These are phyloP conservation scores for Suricata suricatta DNA, from an alignment of 2,113 vertebrate genomes.

Conservation along the genomic window DNA sequence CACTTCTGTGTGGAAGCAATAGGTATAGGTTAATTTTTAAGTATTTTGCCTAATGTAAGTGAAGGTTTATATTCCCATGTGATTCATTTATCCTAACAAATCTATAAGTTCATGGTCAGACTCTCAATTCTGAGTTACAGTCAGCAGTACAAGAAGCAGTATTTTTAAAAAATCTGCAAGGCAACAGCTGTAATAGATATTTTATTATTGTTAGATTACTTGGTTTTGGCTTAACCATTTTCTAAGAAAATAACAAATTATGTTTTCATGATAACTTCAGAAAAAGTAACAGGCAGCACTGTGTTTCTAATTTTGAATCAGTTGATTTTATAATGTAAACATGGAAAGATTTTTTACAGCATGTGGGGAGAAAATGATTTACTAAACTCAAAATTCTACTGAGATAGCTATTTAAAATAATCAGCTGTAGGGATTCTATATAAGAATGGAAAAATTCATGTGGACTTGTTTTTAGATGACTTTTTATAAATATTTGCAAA, in stretches of 20 bases:
- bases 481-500: background rate
- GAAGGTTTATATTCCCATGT: background rate
- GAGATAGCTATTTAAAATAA: slow-evolving; percentile 61
- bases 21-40: background rate
- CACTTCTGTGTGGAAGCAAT: background rate
- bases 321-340: slow-evolving; percentile 52
- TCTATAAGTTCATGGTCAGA: background rate
- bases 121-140: background rate
- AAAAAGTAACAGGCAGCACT: slow-evolving; percentile 28
- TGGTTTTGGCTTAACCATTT: slow-evolving; percentile 53
- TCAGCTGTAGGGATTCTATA: background rate
- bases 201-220: slow-evolving; percentile 39
- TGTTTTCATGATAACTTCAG: slow-evolving; percentile 35
- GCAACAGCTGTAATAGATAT: background rate
- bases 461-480: slow-evolving; percentile 37
- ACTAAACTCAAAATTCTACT: slow-evolving; percentile 53
- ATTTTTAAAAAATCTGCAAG: background rate
- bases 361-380: slow-evolving; percentile 41
- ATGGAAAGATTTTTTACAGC: slow-evolving; percentile 13
- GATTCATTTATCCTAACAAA: background rate
- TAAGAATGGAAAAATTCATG: slow-evolving; percentile 29
- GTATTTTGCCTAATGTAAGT: background rate
- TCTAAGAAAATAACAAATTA: slow-evolving; percentile 17
- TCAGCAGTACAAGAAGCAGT: background rate
- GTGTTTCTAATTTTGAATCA: slow-evolving; percentile 53